Evolutionary conservation across 2,888 invertebrate genomes (phyloP).

Genomic region (Yponomeuta plumbellus): DNA sequence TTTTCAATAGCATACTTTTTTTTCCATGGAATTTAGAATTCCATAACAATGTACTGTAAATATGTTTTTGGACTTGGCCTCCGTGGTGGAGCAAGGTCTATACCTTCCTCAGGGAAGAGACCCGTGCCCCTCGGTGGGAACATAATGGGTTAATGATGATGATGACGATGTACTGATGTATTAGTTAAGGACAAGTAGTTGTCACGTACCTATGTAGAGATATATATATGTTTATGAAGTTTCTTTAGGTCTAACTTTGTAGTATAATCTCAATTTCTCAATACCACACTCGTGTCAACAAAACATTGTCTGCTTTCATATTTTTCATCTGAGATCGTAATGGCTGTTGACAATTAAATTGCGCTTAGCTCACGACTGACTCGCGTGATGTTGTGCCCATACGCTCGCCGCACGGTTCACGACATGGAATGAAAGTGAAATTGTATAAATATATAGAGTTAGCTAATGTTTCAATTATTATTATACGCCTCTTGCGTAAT

Average conservation of each 20-base stretch:
- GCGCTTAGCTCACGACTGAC: slow-evolving; percentile 30
- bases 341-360: slow-evolving; percentile 47
- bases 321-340: slow-evolving; percentile 31
- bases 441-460: slow-evolving; percentile 11
- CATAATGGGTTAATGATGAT: too few relatives aligned
- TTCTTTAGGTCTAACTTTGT: not conserved
- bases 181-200: too few relatives aligned
- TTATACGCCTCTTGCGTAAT: not conserved
- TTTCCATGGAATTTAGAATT: too few relatives aligned
- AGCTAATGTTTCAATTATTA: slow-evolving; percentile 13
- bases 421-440: slow-evolving; percentile 42
- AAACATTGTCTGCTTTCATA: slow-evolving; percentile 22
- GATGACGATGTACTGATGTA: too few relatives aligned
- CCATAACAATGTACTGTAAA: too few relatives aligned
- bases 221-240: too few relatives aligned
- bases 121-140: too few relatives aligned
- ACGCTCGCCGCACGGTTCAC: slow-evolving; percentile 33
- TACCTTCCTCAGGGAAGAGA: too few relatives aligned
- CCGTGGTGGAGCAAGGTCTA: too few relatives aligned
- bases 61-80: too few relatives aligned
- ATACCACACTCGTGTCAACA: not conserved
- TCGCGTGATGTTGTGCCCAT: slow-evolving; percentile 35
- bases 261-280: not conserved
- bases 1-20: too few relatives aligned
- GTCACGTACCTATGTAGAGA: too few relatives aligned